Percentiles rank a stretch among this genome's conserved stretches.
Evolutionary conservation across 2,888 invertebrate genomes (phyloP).

Genomic region (Lasius fuliginosus): DNA sequence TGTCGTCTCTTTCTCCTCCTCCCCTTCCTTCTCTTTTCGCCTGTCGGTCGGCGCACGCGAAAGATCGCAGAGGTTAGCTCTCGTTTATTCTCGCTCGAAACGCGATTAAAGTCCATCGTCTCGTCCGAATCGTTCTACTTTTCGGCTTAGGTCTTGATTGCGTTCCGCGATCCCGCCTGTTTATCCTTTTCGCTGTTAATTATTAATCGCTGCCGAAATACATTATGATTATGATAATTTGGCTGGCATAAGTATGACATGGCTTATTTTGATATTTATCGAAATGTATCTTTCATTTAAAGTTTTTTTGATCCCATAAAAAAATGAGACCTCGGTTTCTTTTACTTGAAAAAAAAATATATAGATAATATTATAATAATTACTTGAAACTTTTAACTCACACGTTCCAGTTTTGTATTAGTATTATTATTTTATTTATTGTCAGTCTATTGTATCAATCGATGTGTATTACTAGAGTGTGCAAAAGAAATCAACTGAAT

Average conservation of each 20-base stretch:
- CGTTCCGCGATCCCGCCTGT: constrained; percentile 37
- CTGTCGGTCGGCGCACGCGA: constrained; percentile 57
- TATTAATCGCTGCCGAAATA: background rate
- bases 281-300: background rate
- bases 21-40: background rate
- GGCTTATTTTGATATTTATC: background rate
- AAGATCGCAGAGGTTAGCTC: constrained; percentile 60
- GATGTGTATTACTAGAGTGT: background rate
- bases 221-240: constrained; percentile 14
- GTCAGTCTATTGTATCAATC: background rate
- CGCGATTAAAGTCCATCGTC: constrained; percentile 65
- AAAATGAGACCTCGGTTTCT: background rate
- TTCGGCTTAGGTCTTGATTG: constrained; percentile 45
- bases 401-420: background rate
- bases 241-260: background rate
- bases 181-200: constrained; percentile 8
- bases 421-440: background rate
- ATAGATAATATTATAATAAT: background rate
- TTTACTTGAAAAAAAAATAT: background rate
- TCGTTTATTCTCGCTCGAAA: constrained; percentile 70
- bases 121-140: constrained; percentile 62
- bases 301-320: background rate
- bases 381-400: background rate
- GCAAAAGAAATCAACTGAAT: background rate
- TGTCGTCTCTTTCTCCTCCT: constrained; percentile 14